phyloP scores from a whole-genome alignment of 23 tunicate genomes.

The Trididemnum clinides region DNA sequence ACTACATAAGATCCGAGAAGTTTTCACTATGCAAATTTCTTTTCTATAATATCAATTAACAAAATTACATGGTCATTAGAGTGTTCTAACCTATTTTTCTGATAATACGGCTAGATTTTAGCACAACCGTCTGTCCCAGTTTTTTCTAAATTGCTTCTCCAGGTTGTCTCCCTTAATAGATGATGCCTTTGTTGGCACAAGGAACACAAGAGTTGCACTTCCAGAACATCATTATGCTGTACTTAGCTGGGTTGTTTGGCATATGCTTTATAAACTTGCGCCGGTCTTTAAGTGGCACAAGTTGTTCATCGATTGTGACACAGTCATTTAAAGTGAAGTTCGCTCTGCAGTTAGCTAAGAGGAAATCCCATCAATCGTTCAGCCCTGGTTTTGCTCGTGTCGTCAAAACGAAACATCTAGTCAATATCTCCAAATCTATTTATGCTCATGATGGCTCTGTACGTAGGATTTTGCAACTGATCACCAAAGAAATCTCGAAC shows the following conservation, averaged over 20 bases:
- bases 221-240: not conserved
- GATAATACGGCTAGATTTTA: not conserved
- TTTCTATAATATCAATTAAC: too few relatives aligned
- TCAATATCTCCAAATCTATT: not conserved
- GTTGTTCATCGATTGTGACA: not conserved
- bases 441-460: slow-evolving; percentile 27
- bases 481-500: slow-evolving; percentile 4
- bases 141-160: slow-evolving; percentile 14
- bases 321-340: not conserved
- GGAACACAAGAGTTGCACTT: slow-evolving; percentile 14
- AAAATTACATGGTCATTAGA: too few relatives aligned
- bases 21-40: too few relatives aligned
- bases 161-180: not conserved
- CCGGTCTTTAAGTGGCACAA: not conserved
- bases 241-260: slow-evolving; percentile 4
- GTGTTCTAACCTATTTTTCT: not conserved
- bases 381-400: not conserved
- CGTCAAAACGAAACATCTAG: not conserved
- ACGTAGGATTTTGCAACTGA: not conserved
- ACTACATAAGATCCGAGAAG: too few relatives aligned
- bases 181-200: not conserved
- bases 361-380: not conserved
- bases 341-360: not conserved
- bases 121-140: slow-evolving; percentile 10
- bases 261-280: not conserved